These are phyloP conservation scores for Scylla paramamosain DNA, from an alignment of 1,140 invertebrate species.

Conservation along the genomic window DNA sequence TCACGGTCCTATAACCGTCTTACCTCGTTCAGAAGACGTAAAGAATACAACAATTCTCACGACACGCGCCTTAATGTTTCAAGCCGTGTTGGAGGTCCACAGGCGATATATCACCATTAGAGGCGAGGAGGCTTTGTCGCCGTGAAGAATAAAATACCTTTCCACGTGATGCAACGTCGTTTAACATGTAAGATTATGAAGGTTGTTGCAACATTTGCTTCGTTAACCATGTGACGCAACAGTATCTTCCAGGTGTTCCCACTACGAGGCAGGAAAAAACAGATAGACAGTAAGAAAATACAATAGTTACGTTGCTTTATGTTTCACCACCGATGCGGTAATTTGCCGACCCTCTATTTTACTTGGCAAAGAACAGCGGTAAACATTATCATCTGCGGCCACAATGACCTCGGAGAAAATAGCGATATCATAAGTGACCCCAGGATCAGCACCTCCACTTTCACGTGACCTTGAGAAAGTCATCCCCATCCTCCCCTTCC, in stretches of 20 bases:
- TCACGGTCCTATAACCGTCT: neutral
- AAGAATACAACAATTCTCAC: neutral
- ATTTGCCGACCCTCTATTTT: too few relatives aligned
- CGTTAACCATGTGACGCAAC: neutral
- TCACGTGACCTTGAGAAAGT: conserved; percentile 21
- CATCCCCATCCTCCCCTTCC: neutral
- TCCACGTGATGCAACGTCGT: neutral
- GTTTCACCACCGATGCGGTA: neutral
- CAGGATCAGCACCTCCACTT: conserved; percentile 1
- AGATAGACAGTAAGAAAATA: neutral
- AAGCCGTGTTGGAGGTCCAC: neutral
- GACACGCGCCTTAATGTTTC: neutral
- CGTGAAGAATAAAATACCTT: neutral
- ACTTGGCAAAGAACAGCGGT: neutral
- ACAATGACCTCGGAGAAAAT: neutral
- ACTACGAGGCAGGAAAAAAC: neutral
- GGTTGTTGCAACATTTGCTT: neutral
- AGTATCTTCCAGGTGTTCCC: neutral
- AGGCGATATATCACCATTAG: neutral
- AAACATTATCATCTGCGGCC: neutral
- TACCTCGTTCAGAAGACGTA: neutral
- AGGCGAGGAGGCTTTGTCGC: neutral
- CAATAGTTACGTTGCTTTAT: neutral
- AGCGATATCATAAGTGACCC: conserved; percentile 27
- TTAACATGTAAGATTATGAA: neutral